Conservation (phyloP, 2,888 invertebrate genomes). For the Cacoxenus indagator region DNA sequence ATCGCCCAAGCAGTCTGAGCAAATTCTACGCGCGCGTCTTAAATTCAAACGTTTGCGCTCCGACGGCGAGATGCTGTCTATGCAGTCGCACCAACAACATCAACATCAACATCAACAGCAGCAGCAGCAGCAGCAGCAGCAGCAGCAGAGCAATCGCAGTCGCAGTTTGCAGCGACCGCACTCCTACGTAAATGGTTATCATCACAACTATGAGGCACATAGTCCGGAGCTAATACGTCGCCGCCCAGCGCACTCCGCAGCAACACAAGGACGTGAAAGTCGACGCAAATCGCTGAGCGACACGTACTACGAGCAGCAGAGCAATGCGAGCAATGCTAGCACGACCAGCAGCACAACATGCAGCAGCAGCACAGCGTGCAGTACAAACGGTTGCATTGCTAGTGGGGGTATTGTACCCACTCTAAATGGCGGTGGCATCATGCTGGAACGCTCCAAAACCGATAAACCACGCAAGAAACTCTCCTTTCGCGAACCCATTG, state of each 20-base stretch:
- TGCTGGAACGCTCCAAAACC: conserved; percentile 62
- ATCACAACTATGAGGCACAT: conserved; percentile 37
- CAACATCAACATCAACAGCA: too few relatives aligned
- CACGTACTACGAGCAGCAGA: conserved; percentile 48
- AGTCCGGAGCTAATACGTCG: conserved; percentile 14
- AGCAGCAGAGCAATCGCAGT: neutral
- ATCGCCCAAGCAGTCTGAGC: conserved; percentile 27
- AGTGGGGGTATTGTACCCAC: conserved; percentile 66
- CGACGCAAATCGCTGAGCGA: conserved; percentile 64
- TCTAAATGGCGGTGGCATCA: conserved; percentile 41
- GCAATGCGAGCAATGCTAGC: conserved; percentile 28
- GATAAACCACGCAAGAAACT: conserved; percentile 84
- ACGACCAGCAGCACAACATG: neutral
- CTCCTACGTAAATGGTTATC: conserved; percentile 8
- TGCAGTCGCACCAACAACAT: too few relatives aligned
- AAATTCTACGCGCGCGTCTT: conserved; percentile 56
- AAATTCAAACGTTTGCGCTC: conserved; percentile 57
- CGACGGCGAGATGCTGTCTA: conserved; percentile 5
- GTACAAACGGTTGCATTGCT: conserved; percentile 63
- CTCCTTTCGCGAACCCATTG: conserved; percentile 84
- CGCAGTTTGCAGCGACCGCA: conserved; percentile 8
- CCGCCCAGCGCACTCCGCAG: conserved; percentile 58
- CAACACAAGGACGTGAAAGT: conserved; percentile 46
- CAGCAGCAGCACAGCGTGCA: conserved; percentile 41
- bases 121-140: neutral